phyloP scores from a whole-genome alignment of 2,888 invertebrate genomes.

The Tenodera sinensis region DNA sequence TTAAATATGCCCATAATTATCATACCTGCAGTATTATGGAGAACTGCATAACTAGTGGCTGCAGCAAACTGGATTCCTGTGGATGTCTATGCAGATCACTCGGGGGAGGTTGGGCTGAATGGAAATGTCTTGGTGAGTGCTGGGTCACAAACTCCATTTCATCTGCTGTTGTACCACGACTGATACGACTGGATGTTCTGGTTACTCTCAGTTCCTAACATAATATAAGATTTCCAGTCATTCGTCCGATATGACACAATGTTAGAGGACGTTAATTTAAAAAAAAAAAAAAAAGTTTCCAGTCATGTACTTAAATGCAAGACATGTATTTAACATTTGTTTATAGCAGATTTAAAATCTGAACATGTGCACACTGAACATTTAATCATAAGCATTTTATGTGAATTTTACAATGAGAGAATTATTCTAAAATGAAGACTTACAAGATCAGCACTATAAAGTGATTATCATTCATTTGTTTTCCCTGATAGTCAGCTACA shows the following conservation, averaged over 20 bases:
- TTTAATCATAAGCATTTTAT: neutral
- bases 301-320: too few species aligned
- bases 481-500: too few species aligned
- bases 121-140: conserved; percentile 41
- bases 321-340: neutral
- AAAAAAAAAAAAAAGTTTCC: too few species aligned
- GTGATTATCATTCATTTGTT: too few species aligned
- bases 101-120: conserved; percentile 39
- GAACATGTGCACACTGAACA: too few species aligned
- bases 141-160: conserved; percentile 45
- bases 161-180: conserved; percentile 59
- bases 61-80: conserved; percentile 59
- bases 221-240: too few species aligned
- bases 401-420: neutral
- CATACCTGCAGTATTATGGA: conserved; percentile 70
- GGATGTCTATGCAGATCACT: conserved; percentile 36
- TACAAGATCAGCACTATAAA: too few species aligned
- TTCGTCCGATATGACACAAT: too few species aligned
- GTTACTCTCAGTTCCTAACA: conserved; percentile 73
- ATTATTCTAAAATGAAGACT: neutral
- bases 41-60: conserved; percentile 85
- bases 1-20: neutral
- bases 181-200: conserved; percentile 70
- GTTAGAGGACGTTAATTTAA: too few species aligned
- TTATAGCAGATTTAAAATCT: neutral